phyloP scores from a whole-genome alignment of 2,113 vertebrate genomes.

The Stercorarius parasiticus region DNA sequence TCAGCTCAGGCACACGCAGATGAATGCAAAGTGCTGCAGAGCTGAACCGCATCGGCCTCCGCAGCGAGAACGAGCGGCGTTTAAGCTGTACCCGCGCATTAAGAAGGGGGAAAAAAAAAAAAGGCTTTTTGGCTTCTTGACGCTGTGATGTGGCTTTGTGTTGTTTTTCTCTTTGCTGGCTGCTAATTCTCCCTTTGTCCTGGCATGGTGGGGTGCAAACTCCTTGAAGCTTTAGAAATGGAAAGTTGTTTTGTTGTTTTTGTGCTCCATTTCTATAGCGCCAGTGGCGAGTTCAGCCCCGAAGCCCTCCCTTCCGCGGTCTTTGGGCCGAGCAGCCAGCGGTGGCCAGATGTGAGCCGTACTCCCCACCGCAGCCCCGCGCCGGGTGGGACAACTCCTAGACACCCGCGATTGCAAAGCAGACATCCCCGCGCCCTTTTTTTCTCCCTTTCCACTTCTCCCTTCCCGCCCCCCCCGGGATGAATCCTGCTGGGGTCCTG shows the following conservation, averaged over 20 bases:
- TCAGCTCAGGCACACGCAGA: background rate
- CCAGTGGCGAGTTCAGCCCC: background rate
- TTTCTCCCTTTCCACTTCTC: background rate
- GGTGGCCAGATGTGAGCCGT: background rate
- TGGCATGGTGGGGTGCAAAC: background rate
- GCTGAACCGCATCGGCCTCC: background rate
- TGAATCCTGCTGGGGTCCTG: background rate
- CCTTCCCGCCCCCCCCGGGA: background rate
- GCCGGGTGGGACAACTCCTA: background rate
- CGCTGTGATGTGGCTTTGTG: conserved; percentile 39
- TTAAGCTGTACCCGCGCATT: background rate
- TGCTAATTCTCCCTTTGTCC: conserved; percentile 43
- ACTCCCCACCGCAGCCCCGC: background rate
- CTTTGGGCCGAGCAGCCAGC: background rate
- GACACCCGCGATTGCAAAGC: background rate
- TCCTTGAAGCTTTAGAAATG: conserved; percentile 27
- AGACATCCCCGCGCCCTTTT: background rate
- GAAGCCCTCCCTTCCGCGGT: background rate
- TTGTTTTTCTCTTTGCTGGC: conserved; percentile 41
- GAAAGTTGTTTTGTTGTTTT: conserved; percentile 47
- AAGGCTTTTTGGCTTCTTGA: conserved; percentile 43
- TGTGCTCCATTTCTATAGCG: conserved; percentile 14
- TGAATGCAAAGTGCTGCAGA: background rate
- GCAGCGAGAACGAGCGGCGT: accelerated
- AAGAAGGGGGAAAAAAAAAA: background rate